A percentile compares a stretch with the other conserved stretches of the same genome.
phyloP scores from a whole-genome alignment of 2,797 vertebrate genomes.

The Phaenicophaeus curvirostris region DNA sequence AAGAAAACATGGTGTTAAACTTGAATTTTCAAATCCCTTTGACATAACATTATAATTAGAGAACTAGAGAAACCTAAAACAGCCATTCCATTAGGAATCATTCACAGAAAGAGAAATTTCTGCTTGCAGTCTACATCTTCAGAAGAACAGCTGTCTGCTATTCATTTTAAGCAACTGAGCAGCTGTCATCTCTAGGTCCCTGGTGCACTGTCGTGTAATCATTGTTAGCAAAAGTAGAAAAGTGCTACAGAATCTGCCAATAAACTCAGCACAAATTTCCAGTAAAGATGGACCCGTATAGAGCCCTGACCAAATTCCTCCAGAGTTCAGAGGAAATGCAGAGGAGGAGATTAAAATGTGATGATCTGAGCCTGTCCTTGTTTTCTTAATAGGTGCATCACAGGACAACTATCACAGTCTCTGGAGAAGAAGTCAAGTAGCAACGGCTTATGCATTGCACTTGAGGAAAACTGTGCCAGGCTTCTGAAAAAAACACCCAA shows the following conservation, averaged over 20 bases:
- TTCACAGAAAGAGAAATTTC: background rate
- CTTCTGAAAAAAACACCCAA: background rate
- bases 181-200: background rate
- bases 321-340: background rate
- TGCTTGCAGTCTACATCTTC: background rate
- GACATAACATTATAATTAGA: background rate
- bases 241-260: background rate
- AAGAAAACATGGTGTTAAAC: background rate
- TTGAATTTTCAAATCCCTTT: background rate
- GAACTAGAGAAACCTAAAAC: background rate
- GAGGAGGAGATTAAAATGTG: background rate
- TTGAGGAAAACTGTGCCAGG: background rate
- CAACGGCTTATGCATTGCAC: background rate
- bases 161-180: background rate
- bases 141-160: background rate
- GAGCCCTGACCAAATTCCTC: background rate
- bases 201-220: background rate
- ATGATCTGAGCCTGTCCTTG: background rate
- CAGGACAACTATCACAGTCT: background rate
- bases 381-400: background rate
- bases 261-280: background rate
- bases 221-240: background rate
- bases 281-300: background rate
- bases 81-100: background rate
- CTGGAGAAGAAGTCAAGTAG: background rate